Base-by-base conservation (phyloP, 2,888 invertebrate genomes). In the Exephanes ischioxanthus region DNA sequence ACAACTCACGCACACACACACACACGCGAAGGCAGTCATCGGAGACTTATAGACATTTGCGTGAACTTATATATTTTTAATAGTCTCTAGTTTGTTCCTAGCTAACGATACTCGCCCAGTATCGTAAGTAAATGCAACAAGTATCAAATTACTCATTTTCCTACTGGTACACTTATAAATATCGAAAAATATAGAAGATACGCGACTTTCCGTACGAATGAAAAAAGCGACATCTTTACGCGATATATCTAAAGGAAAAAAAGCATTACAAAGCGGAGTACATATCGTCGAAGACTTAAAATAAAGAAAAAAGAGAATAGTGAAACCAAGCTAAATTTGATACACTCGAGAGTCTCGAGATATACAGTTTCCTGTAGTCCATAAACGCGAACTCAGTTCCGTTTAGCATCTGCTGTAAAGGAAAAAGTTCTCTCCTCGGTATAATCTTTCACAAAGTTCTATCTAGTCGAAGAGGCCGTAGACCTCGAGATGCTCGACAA, bases 201-300 rank as follows among this genome's bases (percentile, higher is more conserved):
- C 55, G 5, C 61, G 16, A 63, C n/a, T 14, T 63, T 55, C 48
- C 48, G 48, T 48, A 11, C 55, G 26, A 61, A 45, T 41, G 11
- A 55, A 48, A 33, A 26, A 84, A 61, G 53, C 16, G 26, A 55
- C 48, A 72, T 41, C 19, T 71, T 14, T 63, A 6, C 53, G 63
- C n/a, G 22, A 48, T 48, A 14, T 19, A 48, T 48, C n/a, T 19
- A 45, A 71, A 66, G 48, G 37, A 66, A 77, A 77, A 80, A 48
- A 45, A 63, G 51, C 51, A 80, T 80, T 80, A 80, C 79, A 72
- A 80, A 80, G 79, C 79, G 71, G 71, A 80, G 63, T 80, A 80
- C 71, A 72, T 71, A 37, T 37, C 66, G 70, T 82, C 61, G 67
- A 75, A 82, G 82, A 85, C 63, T 70, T 85, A 67, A 53, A 37